Evolutionary conservation across 2,888 invertebrate species (phyloP).

Genomic region (Seira musarum): DNA sequence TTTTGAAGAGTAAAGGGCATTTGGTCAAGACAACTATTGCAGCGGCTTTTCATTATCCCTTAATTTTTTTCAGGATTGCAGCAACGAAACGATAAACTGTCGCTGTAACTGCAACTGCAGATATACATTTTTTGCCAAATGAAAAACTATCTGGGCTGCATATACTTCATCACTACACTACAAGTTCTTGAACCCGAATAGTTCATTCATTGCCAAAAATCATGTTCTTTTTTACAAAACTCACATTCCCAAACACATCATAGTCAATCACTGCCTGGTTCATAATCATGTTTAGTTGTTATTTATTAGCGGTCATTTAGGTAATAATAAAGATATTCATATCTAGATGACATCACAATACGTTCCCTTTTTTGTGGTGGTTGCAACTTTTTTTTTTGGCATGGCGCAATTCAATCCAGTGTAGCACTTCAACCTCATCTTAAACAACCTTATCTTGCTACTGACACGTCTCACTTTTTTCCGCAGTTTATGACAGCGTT

Average conservation of each 20-base stretch:
- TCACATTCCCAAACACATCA: no score
- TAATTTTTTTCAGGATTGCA: no score
- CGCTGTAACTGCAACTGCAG: background rate
- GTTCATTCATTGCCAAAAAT: background rate
- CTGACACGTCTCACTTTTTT: no score
- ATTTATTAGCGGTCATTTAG: slow-evolving; percentile 3
- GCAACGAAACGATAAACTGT: background rate
- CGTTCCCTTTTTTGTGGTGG: no score
- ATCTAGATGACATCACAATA: slow-evolving; percentile 11
- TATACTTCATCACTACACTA: background rate
- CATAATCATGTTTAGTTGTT: background rate
- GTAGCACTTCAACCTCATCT: no score
- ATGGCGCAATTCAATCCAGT: no score
- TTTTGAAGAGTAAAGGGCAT: slow-evolving; percentile 9
- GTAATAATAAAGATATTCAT: slow-evolving; percentile 11
- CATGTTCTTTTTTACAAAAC: no score
- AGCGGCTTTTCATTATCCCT: background rate
- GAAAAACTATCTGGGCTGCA: no score
- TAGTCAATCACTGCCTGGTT: background rate
- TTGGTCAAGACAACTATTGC: background rate
- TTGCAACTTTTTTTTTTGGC: no score
- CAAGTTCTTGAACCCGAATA: background rate
- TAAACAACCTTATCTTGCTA: no score
- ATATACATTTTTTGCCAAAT: no score
- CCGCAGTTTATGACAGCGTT: no score